Conservation (phyloP, 2,113 vertebrate species). For the Agapornis roseicollis region DNA sequence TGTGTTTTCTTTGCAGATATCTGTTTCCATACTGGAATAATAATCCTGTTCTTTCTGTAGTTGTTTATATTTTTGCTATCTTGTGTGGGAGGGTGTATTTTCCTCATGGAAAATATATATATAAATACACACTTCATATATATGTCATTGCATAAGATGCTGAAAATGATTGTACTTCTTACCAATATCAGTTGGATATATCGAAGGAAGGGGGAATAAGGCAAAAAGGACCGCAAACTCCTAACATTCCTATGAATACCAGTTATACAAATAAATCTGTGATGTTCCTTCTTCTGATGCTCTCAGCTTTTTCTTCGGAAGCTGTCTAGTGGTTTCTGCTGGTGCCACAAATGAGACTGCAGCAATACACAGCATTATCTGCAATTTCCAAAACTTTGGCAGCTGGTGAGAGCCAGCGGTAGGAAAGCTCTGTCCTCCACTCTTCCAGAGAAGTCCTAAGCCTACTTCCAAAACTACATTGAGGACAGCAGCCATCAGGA, state of each 20-base stretch:
- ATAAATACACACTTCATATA: not conserved
- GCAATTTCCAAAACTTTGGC: not conserved
- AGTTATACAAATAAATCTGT: not conserved
- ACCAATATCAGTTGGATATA: not conserved
- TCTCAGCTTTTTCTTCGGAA: not conserved
- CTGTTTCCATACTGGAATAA: not conserved
- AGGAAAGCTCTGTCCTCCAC: not conserved
- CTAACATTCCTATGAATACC: not conserved
- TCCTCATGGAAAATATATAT: not conserved
- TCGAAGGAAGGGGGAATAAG: rapidly evolving
- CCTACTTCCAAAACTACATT: not conserved
- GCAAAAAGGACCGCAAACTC: not conserved
- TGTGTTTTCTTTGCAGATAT: not conserved
- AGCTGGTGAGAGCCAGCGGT: not conserved
- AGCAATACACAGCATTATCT: not conserved
- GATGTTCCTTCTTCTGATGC: not conserved
- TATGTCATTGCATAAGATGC: not conserved
- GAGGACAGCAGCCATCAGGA: not conserved
- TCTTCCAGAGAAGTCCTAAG: not conserved
- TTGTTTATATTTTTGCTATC: not conserved
- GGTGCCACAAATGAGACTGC: not conserved
- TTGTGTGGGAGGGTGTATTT: not conserved
- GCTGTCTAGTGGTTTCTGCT: not conserved
- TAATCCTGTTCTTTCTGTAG: not conserved
- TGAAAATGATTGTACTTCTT: not conserved